Evolutionary conservation across 2,113 vertebrate genomes (phyloP).

Genomic region (Amblyopsis rosae): DNA sequence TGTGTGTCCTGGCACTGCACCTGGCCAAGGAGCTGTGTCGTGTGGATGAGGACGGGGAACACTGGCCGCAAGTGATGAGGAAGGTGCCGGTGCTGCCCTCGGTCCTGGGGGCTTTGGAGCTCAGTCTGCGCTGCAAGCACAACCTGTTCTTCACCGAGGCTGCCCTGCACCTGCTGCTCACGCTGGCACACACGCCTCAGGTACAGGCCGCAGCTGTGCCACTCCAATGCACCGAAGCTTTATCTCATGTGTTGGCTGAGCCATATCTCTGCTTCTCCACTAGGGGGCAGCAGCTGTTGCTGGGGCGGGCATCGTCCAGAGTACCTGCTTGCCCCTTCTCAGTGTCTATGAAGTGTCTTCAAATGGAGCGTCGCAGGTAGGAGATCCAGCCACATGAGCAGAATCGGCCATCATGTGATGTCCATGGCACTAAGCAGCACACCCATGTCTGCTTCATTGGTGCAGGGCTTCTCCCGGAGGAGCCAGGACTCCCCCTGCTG

Average conservation of each 20-base stretch:
- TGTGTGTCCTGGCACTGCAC: constrained; percentile 92
- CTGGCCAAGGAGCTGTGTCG: constrained; percentile 94
- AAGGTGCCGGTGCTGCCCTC: constrained; percentile 89
- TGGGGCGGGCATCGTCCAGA: constrained; percentile 91
- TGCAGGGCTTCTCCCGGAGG: constrained; percentile 83
- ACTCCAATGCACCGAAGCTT: not conserved
- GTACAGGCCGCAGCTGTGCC: constrained; percentile 60
- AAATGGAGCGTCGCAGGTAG: constrained; percentile 87
- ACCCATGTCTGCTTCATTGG: constrained; percentile 26
- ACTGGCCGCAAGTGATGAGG: constrained; percentile 88
- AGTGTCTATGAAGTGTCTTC: constrained; percentile 89
- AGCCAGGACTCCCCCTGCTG: constrained; percentile 91
- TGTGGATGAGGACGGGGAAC: constrained; percentile 89
- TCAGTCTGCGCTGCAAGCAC: constrained; percentile 90
- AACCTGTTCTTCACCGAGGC: constrained; percentile 96
- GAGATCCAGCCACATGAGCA: not conserved
- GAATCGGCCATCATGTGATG: not conserved
- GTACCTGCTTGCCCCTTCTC: constrained; percentile 91
- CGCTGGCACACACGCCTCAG: constrained; percentile 91
- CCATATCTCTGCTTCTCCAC: not conserved
- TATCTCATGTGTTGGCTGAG: not conserved
- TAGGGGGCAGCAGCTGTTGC: constrained; percentile 93
- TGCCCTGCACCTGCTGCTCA: constrained; percentile 90
- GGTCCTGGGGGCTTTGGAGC: constrained; percentile 86
- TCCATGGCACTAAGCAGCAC: not conserved